These are phyloP conservation scores for Ooceraea biroi DNA, from an alignment of 1,140 invertebrate species.

Conservation along the genomic window DNA sequence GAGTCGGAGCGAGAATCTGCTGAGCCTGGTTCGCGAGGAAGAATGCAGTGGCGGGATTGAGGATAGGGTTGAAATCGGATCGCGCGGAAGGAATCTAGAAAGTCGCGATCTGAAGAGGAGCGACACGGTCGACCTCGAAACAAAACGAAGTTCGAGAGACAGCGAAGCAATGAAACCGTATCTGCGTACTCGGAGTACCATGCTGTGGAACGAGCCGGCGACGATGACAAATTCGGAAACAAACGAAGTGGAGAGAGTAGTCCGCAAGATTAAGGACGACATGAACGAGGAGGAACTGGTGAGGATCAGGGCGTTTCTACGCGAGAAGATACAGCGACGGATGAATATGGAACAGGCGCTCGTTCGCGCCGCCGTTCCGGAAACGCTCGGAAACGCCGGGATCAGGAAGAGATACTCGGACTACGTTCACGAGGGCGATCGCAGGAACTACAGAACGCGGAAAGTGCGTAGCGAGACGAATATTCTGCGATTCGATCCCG, in stretches of 20 bases:
- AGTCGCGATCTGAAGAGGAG: not conserved
- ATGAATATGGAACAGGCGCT: constrained; percentile 74
- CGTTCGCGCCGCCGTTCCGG: not conserved
- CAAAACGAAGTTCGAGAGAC: constrained; percentile 11
- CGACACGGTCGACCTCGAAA: not conserved
- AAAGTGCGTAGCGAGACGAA: constrained; percentile 81
- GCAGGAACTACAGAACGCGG: constrained; percentile 72
- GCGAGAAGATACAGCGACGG: constrained; percentile 71
- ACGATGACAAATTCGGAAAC: not conserved
- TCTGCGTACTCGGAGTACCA: not conserved
- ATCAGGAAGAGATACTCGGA: constrained; percentile 73
- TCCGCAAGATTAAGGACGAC: constrained; percentile 40
- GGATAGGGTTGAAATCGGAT: not conserved
- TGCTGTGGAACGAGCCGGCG: not conserved
- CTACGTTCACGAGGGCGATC: constrained; percentile 35
- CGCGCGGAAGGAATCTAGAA: not conserved
- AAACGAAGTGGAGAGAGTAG: not conserved
- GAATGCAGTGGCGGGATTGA: not conserved
- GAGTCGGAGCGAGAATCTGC: constrained; percentile 64
- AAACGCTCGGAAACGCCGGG: constrained; percentile 12
- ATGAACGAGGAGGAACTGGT: constrained; percentile 68
- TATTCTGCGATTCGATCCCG: constrained; percentile 67
- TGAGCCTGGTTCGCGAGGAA: constrained; percentile 42
- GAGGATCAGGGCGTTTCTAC: constrained; percentile 73
- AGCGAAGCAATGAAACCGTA: not conserved